Evolutionary conservation across 2,888 invertebrate species (phyloP), one percentile per base, ranked within the genome.

Genomic region (Phytoseiulus persimilis): DNA sequence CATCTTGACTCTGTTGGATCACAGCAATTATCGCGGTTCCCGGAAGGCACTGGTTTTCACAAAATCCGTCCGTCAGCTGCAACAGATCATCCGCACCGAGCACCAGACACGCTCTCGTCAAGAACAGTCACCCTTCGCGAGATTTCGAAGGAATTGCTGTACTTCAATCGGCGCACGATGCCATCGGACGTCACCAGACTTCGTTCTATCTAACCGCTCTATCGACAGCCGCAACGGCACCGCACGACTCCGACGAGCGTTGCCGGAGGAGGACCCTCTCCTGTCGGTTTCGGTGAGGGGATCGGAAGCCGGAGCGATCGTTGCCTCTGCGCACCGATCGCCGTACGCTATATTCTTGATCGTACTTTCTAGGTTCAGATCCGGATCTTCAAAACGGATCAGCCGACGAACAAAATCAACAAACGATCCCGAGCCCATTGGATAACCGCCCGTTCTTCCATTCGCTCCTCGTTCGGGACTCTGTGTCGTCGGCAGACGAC

Each of bases 81-180:
- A 65, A 28, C 28, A 3, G 65, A 2, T 65, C 65, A 65, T 65
- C 65, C 65, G 18, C 65, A 28, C 28, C 28, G 65, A 65, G 18
- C 65, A 65, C 14, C 9, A 18, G 23, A 2, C 11, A 65, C 65
- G 65, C 65, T 65, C 11, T 28, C 14, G 0, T 45, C 32, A 45
- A 87, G 87, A 87, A 87, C 87, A 87, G 45, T 45, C 87, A 33
- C 33, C 87, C 87, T 87, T 87, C 87, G 87, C 32, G 45, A 32
- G n/a, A 45, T 33, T 33, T 87, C 87, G 87, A 87, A 87, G 87
- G 87, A 87, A 87, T 87, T 45, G 87, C 33, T 87, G 87, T 87
- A 87, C 87, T 87, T 87, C 87, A 33, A 28, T 87, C 65, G 65
- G 65, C 65, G 65, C 65, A 18, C 65, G 18, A 65, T 65, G 65